Percentiles rank a stretch among this genome's conserved stretches.
phyloP scores from a whole-genome alignment of 2,888 invertebrate genomes.

The Cerastoderma edule region DNA sequence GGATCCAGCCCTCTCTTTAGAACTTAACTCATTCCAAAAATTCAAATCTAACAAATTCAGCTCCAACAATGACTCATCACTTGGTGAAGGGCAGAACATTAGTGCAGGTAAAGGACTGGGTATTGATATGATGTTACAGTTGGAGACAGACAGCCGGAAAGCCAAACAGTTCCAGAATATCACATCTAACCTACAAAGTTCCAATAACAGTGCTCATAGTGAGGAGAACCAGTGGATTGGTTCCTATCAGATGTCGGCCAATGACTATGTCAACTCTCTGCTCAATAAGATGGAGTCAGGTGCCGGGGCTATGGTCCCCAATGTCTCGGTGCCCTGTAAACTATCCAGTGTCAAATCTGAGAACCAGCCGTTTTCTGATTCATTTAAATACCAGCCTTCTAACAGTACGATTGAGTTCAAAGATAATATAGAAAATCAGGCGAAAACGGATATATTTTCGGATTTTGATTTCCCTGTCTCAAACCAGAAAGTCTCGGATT shows the following conservation, averaged over 20 bases:
- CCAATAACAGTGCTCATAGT: slow-evolving; percentile 26
- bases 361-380: slow-evolving; percentile 1
- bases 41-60: slow-evolving; percentile 4
- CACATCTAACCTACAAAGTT: slow-evolving; percentile 27
- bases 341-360: not conserved
- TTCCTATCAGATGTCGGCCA: slow-evolving; percentile 35
- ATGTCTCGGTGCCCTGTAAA: not conserved
- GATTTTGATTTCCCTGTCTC: slow-evolving; percentile 36
- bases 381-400: not conserved
- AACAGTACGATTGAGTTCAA: slow-evolving; percentile 21
- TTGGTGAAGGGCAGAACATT: not conserved
- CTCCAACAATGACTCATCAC: not conserved
- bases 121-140: not conserved
- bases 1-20: slow-evolving; percentile 25
- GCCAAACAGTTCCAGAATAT: slow-evolving; percentile 24
- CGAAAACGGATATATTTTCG: slow-evolving; percentile 39
- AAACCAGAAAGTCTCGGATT: slow-evolving; percentile 30
- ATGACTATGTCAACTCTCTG: slow-evolving; percentile 42
- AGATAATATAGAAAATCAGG: slow-evolving; percentile 45
- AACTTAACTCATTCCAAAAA: slow-evolving; percentile 25
- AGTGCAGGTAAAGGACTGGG: slow-evolving; percentile 12
- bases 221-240: slow-evolving; percentile 43
- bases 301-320: not conserved
- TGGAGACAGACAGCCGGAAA: not conserved
- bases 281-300: slow-evolving; percentile 35